Base-by-base conservation (phyloP, 2,888 invertebrate species). In the Aporophyla lueneburgensis region DNA sequence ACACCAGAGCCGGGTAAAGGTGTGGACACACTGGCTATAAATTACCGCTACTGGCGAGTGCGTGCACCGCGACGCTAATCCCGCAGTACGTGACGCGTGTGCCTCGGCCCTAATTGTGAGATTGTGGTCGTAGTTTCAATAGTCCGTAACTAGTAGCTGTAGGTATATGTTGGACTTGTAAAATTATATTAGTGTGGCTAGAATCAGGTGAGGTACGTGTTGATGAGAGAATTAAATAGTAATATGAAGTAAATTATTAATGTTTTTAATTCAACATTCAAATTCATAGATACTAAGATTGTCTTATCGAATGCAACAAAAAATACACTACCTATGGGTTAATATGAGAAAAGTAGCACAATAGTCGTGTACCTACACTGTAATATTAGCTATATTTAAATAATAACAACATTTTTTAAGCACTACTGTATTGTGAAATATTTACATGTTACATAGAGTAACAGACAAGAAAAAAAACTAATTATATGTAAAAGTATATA, bases 11-110 rank as follows among this genome's bases (percentile, higher is more conserved):
- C 87, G 91, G 89, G 93, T 93, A 91, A 95, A 95, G 94, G 94
- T 93, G 95, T 89, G 93, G 93, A 94, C 94, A 93, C 92, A 94
- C 91, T 71, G 80, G 87, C 88, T 89, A 91, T 93, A 92, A 92
- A 91, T 93, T 90, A 91, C 88, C 87, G 84, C 81, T 19, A 58
- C 58, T 80, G 84, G 88, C 88, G 87, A 84, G 91, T 93, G 93
- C 93, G 93, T 93, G 92, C 84, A 84, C 87, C 88, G 87, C 86
- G 87, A 79, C 88, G 89, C 89, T 93, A 92, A 93, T 91, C 92
- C 91, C 70, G 71, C 68, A 56, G 77, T 87, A 90, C 91, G 91
- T 90, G 88, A 88, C 88, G 88, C 88, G 92, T 91, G 92, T 90
- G 88, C 87, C 88, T 81, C 85, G 76, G 83, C 84, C 83, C 84